A percentile compares a stretch with the other conserved stretches of the same genome.
phyloP scores from a whole-genome alignment of 2,113 vertebrate species.

The Colius striatus region DNA sequence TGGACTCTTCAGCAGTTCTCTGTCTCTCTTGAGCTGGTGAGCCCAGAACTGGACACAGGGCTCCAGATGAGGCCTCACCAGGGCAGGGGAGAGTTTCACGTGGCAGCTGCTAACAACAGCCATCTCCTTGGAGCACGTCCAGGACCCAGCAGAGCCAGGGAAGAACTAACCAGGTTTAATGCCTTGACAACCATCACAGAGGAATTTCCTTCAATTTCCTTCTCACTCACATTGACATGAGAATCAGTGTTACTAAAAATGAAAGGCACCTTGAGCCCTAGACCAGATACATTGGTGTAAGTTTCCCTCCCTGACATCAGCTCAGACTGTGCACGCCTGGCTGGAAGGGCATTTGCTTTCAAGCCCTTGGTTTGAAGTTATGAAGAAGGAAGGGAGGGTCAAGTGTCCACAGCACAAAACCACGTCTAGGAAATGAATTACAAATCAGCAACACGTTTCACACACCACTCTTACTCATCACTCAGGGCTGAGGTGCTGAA shows the following conservation, averaged over 20 bases:
- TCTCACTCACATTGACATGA: background rate
- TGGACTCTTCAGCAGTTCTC: no score
- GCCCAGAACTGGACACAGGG: no score
- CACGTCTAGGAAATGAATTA: background rate
- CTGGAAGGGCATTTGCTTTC: background rate
- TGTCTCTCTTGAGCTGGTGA: no score
- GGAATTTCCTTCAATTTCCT: conserved; percentile 44
- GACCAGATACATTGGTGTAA: background rate
- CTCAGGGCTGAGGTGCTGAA: background rate
- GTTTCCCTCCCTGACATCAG: background rate
- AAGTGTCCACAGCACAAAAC: background rate
- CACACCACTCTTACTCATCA: background rate
- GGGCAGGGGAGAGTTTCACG: no score
- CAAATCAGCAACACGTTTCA: background rate
- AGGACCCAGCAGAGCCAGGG: background rate
- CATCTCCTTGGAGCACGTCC: background rate
- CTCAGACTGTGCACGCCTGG: background rate
- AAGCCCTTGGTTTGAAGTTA: background rate
- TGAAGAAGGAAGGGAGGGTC: background rate
- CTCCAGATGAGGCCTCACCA: no score
- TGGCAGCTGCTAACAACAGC: conserved; percentile 2
- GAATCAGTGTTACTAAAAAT: background rate
- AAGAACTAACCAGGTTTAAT: background rate
- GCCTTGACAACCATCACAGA: background rate
- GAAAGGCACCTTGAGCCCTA: background rate